Evolutionary conservation across 2,113 vertebrate species (phyloP), one percentile per base, ranked within the genome.

Genomic region (Cryptoleucopteryx plumbea): DNA sequence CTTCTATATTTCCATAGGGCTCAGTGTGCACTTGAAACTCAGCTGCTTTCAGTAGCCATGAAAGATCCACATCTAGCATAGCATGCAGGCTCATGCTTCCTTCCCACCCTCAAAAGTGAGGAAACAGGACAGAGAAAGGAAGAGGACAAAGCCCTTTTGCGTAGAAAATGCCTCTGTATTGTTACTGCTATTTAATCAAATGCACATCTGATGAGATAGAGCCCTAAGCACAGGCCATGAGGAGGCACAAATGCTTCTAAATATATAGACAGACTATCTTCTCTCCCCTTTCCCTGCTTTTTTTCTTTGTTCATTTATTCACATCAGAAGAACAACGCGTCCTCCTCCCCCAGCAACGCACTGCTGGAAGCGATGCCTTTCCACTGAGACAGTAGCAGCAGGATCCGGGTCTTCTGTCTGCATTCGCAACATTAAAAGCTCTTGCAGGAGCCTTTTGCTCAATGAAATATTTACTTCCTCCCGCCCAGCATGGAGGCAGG

Each of bases 231-330:
- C 86, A 62, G 78, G 78, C 82, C 81, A 3, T 25, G 88, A 94
- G 86, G 58, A 93, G 73, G 88, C 90, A 91, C 63, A 89, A 61
- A 90, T 11, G 81, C 82, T 95, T 89, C 96, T 92, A 95, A 97
- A 96, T 94, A 86, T 88, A 97, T 8, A 95, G 74, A 18, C 81
- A 71, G 50, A 42, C 62, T 79, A 62, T 86, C 82, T 94, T 72
- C 67, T 87, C 79, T 70, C 85, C 31, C 78, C 59, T 92, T 62
- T 75, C 53, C 78, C 67, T 63, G 58, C 86, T 71, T 52, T 58
- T 88, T 86, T 85, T 47, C 95, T 93, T 82, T 88, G 83, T 85
- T 93, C 88, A 52, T 88, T 90, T 90, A 59, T 88, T 78, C 93
- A 90, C 71, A 78, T 78, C 72, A 94, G 85, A 82, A 93, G 91